Conservation (phyloP, 2,888 invertebrate species). For the Drosophila multiciliata region DNA sequence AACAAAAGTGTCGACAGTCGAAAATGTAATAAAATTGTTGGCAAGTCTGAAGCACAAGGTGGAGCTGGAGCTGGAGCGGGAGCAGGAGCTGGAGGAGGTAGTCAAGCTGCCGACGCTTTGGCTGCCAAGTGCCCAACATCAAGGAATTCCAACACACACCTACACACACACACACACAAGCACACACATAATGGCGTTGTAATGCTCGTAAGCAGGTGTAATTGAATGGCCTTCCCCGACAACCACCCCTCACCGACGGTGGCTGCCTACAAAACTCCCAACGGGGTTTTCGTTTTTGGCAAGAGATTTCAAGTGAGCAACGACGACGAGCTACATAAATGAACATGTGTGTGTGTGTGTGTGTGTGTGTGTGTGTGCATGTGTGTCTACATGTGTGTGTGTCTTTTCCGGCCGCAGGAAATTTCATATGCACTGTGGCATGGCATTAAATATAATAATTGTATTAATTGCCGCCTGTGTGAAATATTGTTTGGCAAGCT, state of each 20-base stretch:
- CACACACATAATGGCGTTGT: slow-evolving; percentile 52
- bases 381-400: slow-evolving; percentile 11
- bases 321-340: slow-evolving; percentile 16
- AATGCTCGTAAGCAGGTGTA: slow-evolving; percentile 77
- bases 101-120: slow-evolving; percentile 21
- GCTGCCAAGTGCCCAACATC: slow-evolving; percentile 47
- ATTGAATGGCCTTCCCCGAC: slow-evolving; percentile 65
- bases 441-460: slow-evolving; percentile 72
- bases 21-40: slow-evolving; percentile 79
- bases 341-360: slow-evolving; percentile 5
- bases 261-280: slow-evolving; percentile 26
- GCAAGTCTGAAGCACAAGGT: slow-evolving; percentile 52
- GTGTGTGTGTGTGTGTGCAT: slow-evolving; percentile 16
- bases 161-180: slow-evolving; percentile 11
- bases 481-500: slow-evolving; percentile 34
- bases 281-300: slow-evolving; percentile 60
- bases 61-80: neutral
- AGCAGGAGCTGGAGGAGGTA: neutral
- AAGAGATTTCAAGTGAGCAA: slow-evolving; percentile 57
- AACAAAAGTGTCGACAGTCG: slow-evolving; percentile 71
- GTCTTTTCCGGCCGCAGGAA: slow-evolving; percentile 50
- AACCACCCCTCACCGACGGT: neutral
- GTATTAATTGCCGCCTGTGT: slow-evolving; percentile 64
- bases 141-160: slow-evolving; percentile 20
- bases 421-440: slow-evolving; percentile 70